Evolutionary conservation across 2,888 invertebrate species (phyloP).

Genomic region (Catotricha subobsoleta): DNA sequence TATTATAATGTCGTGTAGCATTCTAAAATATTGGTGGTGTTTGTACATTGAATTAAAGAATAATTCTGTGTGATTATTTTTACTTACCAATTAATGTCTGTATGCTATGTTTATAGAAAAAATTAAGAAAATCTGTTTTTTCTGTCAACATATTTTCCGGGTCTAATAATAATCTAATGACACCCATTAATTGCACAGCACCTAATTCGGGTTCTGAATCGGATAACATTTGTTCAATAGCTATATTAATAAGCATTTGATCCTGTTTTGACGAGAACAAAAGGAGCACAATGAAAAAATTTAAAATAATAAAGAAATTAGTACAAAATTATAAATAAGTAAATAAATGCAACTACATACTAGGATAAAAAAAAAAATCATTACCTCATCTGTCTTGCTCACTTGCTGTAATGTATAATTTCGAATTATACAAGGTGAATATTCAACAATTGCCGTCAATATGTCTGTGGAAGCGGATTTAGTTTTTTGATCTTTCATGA

Average conservation of each 20-base stretch:
- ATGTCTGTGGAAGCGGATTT: slow-evolving; percentile 97
- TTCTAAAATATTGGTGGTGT: neutral
- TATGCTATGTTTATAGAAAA: slow-evolving; percentile 98
- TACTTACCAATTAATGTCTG: slow-evolving; percentile 74
- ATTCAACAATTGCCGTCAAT: slow-evolving; percentile 94
- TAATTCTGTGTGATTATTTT: neutral
- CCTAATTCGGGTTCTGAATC: slow-evolving; percentile 95
- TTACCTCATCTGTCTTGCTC: slow-evolving; percentile 74
- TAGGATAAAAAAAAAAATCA: too few species aligned
- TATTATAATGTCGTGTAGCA: slow-evolving; percentile 4
- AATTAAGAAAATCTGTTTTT: slow-evolving; percentile 93
- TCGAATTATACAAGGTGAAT: slow-evolving; percentile 90
- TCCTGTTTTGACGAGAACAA: neutral
- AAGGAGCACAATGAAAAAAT: neutral
- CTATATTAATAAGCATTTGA: slow-evolving; percentile 71
- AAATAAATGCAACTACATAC: slow-evolving; percentile 20
- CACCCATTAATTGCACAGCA: slow-evolving; percentile 92
- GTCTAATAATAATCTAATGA: slow-evolving; percentile 79
- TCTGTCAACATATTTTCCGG: slow-evolving; percentile 98
- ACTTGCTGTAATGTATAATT: slow-evolving; percentile 93
- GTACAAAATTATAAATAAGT: neutral
- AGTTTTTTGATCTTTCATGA: slow-evolving; percentile 82
- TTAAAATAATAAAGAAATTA: neutral
- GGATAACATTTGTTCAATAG: slow-evolving; percentile 95
- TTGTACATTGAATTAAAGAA: neutral